Evolutionary conservation across 2,113 vertebrate genomes (phyloP).

Genomic region (Ginglymostoma cirratum): DNA sequence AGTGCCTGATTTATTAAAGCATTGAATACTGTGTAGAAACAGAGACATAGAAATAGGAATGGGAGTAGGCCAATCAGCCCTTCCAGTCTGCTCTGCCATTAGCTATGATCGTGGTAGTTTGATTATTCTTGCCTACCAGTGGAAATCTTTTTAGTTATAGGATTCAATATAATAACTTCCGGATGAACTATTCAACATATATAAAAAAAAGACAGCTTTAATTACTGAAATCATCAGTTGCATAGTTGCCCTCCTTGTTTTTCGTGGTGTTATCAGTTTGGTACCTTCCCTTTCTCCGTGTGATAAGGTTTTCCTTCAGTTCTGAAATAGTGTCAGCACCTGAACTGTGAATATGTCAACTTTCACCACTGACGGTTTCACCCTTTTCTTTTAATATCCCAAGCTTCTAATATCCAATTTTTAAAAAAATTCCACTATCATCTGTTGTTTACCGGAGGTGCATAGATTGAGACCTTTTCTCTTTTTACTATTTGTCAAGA

Average conservation of each 20-base stretch:
- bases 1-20: too few species aligned
- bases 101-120: too few species aligned
- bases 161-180: too few species aligned
- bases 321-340: background rate
- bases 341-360: background rate
- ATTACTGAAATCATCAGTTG: too few species aligned
- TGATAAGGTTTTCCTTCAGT: background rate
- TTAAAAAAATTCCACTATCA: background rate
- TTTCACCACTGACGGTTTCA: background rate
- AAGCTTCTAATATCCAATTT: background rate
- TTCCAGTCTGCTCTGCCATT: too few species aligned
- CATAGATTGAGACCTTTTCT: background rate
- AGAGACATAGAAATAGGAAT: too few species aligned
- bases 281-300: background rate
- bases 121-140: too few species aligned
- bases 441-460: constrained; percentile 1
- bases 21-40: too few species aligned
- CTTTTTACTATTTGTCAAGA: background rate
- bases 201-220: too few species aligned
- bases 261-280: background rate
- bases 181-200: too few species aligned
- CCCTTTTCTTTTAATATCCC: background rate
- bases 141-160: too few species aligned
- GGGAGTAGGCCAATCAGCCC: too few species aligned
- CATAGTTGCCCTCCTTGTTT: background rate